phyloP scores from a whole-genome alignment of 2,113 vertebrate genomes.

The Seriola aureovittata region DNA sequence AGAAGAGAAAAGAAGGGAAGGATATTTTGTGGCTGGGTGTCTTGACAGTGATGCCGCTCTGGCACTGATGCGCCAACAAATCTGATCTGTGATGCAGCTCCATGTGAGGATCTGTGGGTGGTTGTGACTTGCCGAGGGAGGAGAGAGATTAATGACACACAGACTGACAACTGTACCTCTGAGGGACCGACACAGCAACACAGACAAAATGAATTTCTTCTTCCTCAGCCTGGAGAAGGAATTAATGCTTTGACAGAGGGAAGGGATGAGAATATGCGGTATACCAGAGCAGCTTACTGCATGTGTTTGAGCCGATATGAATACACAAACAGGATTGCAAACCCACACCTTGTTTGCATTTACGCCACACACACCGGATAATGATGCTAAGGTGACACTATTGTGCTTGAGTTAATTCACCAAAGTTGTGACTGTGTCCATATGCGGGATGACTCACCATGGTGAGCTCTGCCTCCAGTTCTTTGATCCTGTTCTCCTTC shows the following conservation, averaged over 20 bases:
- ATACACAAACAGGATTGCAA: background rate
- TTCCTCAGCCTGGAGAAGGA: constrained; percentile 25
- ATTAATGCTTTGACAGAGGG: constrained; percentile 10
- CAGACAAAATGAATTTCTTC: constrained; percentile 22
- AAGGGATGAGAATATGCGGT: constrained; percentile 12
- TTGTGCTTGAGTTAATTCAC: background rate
- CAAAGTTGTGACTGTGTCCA: background rate
- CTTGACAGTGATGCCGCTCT: constrained; percentile 38
- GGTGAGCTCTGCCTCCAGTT: constrained; percentile 96
- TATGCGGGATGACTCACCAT: constrained; percentile 88
- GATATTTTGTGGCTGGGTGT: constrained; percentile 6
- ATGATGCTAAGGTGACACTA: background rate
- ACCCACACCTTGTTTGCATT: constrained; percentile 28
- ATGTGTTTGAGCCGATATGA: constrained; percentile 17
- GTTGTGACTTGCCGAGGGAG: constrained; percentile 51
- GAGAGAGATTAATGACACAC: constrained; percentile 64
- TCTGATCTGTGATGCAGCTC: constrained; percentile 56
- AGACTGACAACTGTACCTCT: constrained; percentile 55
- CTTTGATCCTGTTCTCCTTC: constrained; percentile 98
- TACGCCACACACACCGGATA: background rate
- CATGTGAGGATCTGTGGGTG: constrained; percentile 60
- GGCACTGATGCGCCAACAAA: constrained; percentile 56
- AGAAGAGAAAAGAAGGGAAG: constrained; percentile 4
- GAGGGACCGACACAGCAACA: constrained; percentile 25
- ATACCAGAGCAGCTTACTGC: constrained; percentile 14